Evolutionary conservation across 2,888 invertebrate species (phyloP), one percentile per base, ranked within the genome.

Genomic region (Peribatodes rhomboidaria): DNA sequence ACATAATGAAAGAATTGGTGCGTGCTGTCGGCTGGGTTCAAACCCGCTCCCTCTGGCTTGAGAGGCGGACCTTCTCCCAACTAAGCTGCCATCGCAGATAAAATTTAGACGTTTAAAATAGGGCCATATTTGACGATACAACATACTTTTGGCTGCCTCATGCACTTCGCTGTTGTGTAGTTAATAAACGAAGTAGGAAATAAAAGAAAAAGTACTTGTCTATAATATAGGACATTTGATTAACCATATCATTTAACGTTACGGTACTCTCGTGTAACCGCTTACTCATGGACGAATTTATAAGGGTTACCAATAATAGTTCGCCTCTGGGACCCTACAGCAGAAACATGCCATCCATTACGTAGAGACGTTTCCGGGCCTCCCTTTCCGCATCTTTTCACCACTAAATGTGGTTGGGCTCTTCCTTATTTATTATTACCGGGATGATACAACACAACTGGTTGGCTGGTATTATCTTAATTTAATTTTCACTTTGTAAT

Each of bases 311-410:
- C 60, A 65, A 65, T 56, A 62, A 65, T 56, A 54, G 65, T 56
- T 65, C 52, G 54, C 67, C 67, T 58, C 54, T 41, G 58, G 65
- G 65, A 46, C 53, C 56, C 33, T 55, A 35, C 50, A 50, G 50
- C 20, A 44, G 60, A 61, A 66, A 85, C 77, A 83, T 74, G 78
- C 84, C 87, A 88, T 88, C 86, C 83, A 89, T 90, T 90, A 81
- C 79, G 83, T 79, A 80, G 80, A 80, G 82, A 81, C 78, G 82
- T 81, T 79, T 78, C 76, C 77, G 82, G 80, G 78, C 81, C 79
- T 65, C 65, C 55, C 85, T 85, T 86, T 86, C 84, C 86, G 81
- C 81, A 74, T 87, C 83, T 85, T 87, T 85, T 79, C 82, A 74
- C 81, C 78, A 80, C 88, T 87, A 87, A 89, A 89, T 85, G 85